Conservation (phyloP, 2,113 vertebrate genomes). For the Oenanthe oenanthe region DNA sequence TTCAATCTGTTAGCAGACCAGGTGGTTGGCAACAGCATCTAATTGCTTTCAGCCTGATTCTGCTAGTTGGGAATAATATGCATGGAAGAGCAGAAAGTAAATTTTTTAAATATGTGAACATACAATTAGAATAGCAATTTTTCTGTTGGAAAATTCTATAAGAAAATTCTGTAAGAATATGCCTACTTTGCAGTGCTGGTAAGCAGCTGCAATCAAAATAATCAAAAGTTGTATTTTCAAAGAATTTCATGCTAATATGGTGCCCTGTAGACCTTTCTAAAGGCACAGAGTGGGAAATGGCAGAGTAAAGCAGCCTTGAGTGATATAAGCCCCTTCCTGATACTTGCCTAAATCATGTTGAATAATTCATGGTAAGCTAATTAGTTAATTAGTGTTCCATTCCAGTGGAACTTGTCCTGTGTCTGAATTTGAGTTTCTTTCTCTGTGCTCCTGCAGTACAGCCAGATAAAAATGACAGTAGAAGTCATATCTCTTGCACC, state of each 20-base stretch:
- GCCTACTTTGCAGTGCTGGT: background rate
- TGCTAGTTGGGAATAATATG: background rate
- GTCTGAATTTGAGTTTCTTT: background rate
- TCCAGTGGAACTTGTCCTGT: background rate
- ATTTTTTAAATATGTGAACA: background rate
- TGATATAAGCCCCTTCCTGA: background rate
- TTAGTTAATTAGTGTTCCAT: background rate
- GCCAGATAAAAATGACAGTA: background rate
- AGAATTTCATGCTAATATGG: background rate
- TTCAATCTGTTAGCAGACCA: background rate
- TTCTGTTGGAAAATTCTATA: background rate
- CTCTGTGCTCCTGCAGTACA: background rate
- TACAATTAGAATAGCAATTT: background rate
- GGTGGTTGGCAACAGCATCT: background rate
- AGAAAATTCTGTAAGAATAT: background rate
- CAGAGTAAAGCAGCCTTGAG: background rate
- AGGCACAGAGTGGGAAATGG: background rate
- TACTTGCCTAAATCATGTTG: background rate
- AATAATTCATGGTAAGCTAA: constrained; percentile 6
- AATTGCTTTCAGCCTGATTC: background rate
- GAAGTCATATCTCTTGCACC: background rate
- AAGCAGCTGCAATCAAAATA: constrained; percentile 1
- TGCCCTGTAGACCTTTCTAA: background rate
- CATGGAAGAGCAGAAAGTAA: background rate
- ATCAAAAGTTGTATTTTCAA: background rate